Evolutionary conservation across 2,888 invertebrate species (phyloP).

Genomic region (Drosophila atroscutellata): DNA sequence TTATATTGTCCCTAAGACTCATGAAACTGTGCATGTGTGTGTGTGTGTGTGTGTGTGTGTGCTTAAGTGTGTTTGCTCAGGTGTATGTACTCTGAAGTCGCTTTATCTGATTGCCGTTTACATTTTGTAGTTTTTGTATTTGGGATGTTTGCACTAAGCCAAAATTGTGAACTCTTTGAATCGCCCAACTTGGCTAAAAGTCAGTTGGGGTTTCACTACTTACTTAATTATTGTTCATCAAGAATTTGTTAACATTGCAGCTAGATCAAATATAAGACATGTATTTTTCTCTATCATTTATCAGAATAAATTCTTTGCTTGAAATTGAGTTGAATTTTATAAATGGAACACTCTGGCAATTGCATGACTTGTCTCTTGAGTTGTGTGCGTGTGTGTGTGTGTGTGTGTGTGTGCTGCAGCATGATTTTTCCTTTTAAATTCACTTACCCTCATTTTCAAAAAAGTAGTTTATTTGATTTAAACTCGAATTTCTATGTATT

Average conservation of each 20-base stretch:
- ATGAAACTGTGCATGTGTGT: neutral
- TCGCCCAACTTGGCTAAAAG: slow-evolving; percentile 9
- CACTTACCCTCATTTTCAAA: neutral
- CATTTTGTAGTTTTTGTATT: slow-evolving; percentile 32
- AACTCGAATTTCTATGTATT: neutral
- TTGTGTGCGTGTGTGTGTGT: neutral
- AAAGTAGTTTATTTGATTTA: neutral
- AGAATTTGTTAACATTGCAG: slow-evolving; percentile 2
- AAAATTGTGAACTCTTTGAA: slow-evolving; percentile 11
- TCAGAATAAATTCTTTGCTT: neutral
- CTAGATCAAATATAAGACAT: neutral
- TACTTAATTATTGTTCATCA: slow-evolving; percentile 11
- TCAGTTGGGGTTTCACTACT: slow-evolving; percentile 5
- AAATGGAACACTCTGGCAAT: slow-evolving; percentile 5
- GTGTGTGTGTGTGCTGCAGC: neutral
- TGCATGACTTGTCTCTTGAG: slow-evolving; percentile 18
- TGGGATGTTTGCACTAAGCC: slow-evolving; percentile 25
- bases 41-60: neutral
- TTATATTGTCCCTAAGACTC: slow-evolving; percentile 23
- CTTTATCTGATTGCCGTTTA: slow-evolving; percentile 22
- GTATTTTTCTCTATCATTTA: neutral
- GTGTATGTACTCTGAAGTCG: slow-evolving; percentile 5
- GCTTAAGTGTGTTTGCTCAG: slow-evolving; percentile 1
- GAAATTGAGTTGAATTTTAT: slow-evolving; percentile 10
- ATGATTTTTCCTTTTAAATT: neutral